These are phyloP conservation scores for Lasioglossum morio DNA, from an alignment of 2,888 invertebrate genomes.

Conservation along the genomic window DNA sequence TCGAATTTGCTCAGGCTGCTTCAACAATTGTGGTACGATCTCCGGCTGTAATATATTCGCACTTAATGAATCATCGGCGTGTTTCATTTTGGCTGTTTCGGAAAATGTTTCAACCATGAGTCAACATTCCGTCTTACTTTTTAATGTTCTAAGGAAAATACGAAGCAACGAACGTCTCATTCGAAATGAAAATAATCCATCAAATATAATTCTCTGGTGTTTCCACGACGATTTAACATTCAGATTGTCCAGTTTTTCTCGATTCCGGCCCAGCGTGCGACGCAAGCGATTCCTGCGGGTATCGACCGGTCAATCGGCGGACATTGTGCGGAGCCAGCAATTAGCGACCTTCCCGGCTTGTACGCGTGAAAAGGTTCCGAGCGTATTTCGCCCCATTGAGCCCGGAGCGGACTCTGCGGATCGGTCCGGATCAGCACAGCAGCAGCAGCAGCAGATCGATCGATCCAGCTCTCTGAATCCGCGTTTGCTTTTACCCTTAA, in stretches of 20 bases:
- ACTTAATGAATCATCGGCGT: neutral
- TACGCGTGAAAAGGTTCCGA: constrained; percentile 22
- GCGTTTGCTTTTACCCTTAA: constrained; percentile 75
- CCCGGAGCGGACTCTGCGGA: constrained; percentile 35
- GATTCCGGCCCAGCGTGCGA: neutral
- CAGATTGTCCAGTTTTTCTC: neutral
- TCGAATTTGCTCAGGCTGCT: neutral
- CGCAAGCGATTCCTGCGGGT: neutral
- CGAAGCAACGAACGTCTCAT: too few species aligned
- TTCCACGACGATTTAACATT: too few species aligned
- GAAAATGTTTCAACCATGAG: neutral
- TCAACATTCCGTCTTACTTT: too few species aligned
- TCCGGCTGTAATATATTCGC: neutral
- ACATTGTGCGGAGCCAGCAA: constrained; percentile 35
- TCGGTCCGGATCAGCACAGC: constrained; percentile 9
- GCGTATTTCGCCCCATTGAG: constrained; percentile 30
- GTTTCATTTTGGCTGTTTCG: neutral
- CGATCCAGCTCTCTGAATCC: constrained; percentile 67
- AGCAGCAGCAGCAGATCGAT: constrained; percentile 45
- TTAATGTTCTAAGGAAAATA: too few species aligned
- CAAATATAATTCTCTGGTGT: too few species aligned
- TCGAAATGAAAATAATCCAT: too few species aligned
- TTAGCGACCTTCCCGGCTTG: constrained; percentile 34
- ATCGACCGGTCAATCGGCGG: constrained; percentile 35
- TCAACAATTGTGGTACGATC: neutral